A percentile compares a stretch with the other conserved stretches of the same genome.
Conservation (phyloP, 1,140 invertebrate genomes). For the Bombus soroeensis region DNA sequence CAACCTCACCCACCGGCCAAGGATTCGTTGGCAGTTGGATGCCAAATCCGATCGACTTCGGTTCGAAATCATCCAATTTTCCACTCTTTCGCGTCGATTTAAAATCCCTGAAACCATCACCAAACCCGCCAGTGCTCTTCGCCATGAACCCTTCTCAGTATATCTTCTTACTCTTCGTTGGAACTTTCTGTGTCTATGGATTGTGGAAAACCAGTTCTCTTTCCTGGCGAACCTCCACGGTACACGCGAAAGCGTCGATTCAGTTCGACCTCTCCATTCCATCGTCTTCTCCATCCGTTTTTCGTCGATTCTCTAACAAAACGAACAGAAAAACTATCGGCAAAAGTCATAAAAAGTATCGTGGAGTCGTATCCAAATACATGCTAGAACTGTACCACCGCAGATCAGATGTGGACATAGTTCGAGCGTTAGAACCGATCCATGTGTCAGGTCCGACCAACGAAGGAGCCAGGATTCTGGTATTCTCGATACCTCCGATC, state of each 20-base stretch:
- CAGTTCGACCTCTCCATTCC: constrained; percentile 76
- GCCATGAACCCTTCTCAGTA: constrained; percentile 25
- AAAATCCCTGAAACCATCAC: not conserved
- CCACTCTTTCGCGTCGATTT: not conserved
- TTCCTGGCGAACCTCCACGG: constrained; percentile 63
- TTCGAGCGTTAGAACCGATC: constrained; percentile 75
- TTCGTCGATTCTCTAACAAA: constrained; percentile 32
- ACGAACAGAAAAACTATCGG: constrained; percentile 37
- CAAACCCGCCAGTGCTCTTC: not conserved
- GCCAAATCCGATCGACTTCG: constrained; percentile 35
- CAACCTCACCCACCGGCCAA: constrained; percentile 47
- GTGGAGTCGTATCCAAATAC: constrained; percentile 71
- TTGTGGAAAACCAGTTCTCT: constrained; percentile 72
- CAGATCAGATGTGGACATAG: constrained; percentile 74
- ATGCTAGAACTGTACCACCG: constrained; percentile 78
- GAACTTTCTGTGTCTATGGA: constrained; percentile 64
- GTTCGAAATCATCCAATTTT: constrained; percentile 5
- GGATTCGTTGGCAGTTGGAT: constrained; percentile 37
- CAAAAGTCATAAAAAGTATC: constrained; percentile 59
- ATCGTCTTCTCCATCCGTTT: constrained; percentile 47
- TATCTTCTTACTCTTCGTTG: constrained; percentile 47
- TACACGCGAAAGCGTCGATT: constrained; percentile 75
- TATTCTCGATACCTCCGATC: constrained; percentile 71
- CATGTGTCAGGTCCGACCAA: constrained; percentile 69
- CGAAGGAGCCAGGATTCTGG: constrained; percentile 72